Percentiles rank a stretch among this genome's conserved stretches.
phyloP scores from a whole-genome alignment of 2,113 vertebrate genomes.

The Phalacrocorax carbo region DNA sequence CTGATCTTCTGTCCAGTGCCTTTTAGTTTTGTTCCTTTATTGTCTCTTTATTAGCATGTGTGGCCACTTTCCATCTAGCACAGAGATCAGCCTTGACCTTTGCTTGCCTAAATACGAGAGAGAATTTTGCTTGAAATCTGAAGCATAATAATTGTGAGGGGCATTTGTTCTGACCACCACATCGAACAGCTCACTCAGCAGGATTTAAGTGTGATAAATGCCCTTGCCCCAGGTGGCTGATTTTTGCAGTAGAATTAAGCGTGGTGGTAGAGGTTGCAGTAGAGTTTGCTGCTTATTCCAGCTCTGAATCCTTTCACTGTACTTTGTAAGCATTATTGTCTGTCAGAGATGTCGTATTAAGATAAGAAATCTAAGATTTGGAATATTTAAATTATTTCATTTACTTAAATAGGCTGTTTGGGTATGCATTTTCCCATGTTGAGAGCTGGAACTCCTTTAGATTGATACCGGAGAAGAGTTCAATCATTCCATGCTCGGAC shows the following conservation, averaged over 20 bases:
- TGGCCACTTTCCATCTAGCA: not conserved
- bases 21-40: conserved; percentile 1
- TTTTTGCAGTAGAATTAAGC: conserved; percentile 39
- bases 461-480: not conserved
- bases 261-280: not conserved
- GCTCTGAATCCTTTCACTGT: not conserved
- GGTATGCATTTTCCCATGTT: not conserved
- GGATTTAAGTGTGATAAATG: conserved; percentile 37
- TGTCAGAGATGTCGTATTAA: not conserved
- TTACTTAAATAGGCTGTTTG: not conserved
- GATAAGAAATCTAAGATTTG: not conserved
- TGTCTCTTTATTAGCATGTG: not conserved
- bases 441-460: not conserved
- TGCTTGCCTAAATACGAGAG: not conserved
- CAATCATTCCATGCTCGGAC: not conserved
- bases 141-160: not conserved
- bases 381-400: not conserved
- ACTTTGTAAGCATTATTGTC: not conserved
- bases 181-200: not conserved
- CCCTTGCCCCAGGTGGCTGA: conserved; percentile 57
- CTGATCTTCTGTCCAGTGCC: not conserved
- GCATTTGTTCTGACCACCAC: conserved; percentile 28
- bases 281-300: not conserved
- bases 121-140: conserved; percentile 33
- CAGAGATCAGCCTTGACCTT: not conserved